phyloP scores from a whole-genome alignment of 2,797 vertebrate species.

The Thalassophryne amazonica region DNA sequence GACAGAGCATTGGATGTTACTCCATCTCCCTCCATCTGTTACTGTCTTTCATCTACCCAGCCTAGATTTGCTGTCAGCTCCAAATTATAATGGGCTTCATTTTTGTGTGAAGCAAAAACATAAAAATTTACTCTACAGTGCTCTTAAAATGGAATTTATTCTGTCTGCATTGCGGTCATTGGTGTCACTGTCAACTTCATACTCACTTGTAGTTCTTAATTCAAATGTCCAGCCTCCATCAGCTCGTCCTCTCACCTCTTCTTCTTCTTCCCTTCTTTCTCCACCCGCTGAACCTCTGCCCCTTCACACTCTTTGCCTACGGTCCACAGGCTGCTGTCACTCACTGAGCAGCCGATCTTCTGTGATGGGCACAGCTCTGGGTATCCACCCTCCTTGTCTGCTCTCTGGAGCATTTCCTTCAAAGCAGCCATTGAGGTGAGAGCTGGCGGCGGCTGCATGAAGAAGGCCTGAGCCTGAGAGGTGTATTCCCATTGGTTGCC shows the following conservation, averaged over 20 bases:
- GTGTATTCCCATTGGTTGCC: conserved; percentile 82
- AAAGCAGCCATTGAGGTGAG: conserved; percentile 76
- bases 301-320: conserved; percentile 50
- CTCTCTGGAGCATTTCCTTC: conserved; percentile 82
- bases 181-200: too few relatives aligned
- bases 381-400: conserved; percentile 69
- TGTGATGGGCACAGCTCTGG: conserved; percentile 52
- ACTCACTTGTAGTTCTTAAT: conserved; percentile 75
- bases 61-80: conserved; percentile 4
- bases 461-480: conserved; percentile 78
- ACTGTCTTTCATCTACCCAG: conserved; percentile 9
- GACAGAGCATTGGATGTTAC: conserved; percentile 2
- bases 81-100: conserved; percentile 8
- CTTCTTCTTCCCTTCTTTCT: conserved; percentile 36
- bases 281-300: conserved; percentile 29
- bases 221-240: conserved; percentile 80
- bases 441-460: conserved; percentile 77
- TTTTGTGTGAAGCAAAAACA: too few relatives aligned
- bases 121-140: too few relatives aligned
- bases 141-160: neutral
- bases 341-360: conserved; percentile 64
- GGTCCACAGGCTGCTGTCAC: conserved; percentile 62
- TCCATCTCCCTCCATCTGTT: conserved; percentile 13
- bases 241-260: conserved; percentile 65
- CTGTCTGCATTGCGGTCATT: too few relatives aligned